Base-by-base conservation (phyloP, 2,797 vertebrate species). In the Macrochelys suwanniensis region DNA sequence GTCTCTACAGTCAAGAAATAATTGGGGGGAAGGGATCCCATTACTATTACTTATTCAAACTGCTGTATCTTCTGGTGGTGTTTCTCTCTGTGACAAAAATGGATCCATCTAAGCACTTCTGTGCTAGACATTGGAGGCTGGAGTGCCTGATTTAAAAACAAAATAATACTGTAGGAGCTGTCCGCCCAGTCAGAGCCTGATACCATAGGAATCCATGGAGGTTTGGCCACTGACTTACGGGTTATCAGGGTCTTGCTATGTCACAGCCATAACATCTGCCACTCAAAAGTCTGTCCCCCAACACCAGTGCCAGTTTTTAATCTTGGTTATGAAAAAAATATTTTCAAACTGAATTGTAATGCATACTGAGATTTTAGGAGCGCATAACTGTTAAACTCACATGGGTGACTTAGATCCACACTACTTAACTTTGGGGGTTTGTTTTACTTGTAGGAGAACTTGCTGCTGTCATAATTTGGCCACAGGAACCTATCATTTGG, bases 181-280 rank as follows among this genome's bases (percentile, higher is more conserved):
- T 83, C 90, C 19, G 76, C 89, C 80, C 74, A 61, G 1, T 68
- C 87, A 53, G 33, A 89, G 0, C 57, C 82, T 50, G 49, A 88
- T 84, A 51, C 78, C 19, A 74, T 8, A 82, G 5, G 54, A 61
- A 16, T 1, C 0, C 49, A 23, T 2, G 74, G 25, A 49, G 23
- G 25, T 84, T 68, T 71, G 92, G 28, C 84, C n/a, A 84, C 16
- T 23, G 47, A 68, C 77, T 94, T 21, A 61, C 10, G 26, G 1
- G 3, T 21, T 33, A 92, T 82, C 51, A 89, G 76, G 45, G 84
- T 92, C 42, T 56, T 95, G 78, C 90, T 89, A 90, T 88, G 11
- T 96, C 91, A 77, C 88, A 86, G 57, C 57, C 61, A 26, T 80
- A 82, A 81, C 82, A 92, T 87, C 16, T 84, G 85, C 92, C 85